Conservation (phyloP, 2,797 vertebrate species). For the Nasua narica region DNA sequence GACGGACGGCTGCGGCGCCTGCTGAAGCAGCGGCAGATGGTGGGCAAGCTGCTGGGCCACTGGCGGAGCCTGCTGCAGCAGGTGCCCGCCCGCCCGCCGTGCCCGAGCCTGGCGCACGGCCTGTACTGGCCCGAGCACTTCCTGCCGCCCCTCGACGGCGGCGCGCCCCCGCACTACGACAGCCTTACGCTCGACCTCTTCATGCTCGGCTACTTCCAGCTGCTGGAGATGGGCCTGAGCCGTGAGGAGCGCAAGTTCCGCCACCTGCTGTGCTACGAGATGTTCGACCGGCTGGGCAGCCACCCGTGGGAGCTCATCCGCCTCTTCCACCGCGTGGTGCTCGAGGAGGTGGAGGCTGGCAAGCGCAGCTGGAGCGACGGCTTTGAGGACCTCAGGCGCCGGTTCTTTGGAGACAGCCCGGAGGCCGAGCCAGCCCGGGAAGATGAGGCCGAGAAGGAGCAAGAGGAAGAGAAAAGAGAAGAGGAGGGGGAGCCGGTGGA, state of each 20-base stretch:
- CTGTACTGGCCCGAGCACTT: conserved; percentile 98
- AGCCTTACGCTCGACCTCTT: conserved; percentile 96
- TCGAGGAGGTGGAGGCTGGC: conserved; percentile 91
- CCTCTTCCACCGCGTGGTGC: conserved; percentile 92
- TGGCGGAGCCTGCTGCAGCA: conserved; percentile 93
- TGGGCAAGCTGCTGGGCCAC: conserved; percentile 91
- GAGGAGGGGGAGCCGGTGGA: neutral
- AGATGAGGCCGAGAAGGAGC: conserved; percentile 47
- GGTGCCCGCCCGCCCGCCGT: conserved; percentile 89
- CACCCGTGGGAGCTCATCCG: conserved; percentile 94
- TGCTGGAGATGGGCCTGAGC: conserved; percentile 96
- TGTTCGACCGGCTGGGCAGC: conserved; percentile 96
- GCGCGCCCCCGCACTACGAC: conserved; percentile 88
- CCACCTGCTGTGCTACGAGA: conserved; percentile 97
- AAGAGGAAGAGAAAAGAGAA: neutral
- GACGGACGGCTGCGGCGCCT: conserved; percentile 89
- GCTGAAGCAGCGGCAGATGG: conserved; percentile 91
- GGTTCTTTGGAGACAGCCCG: conserved; percentile 89
- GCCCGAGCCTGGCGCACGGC: conserved; percentile 87
- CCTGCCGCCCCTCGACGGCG: conserved; percentile 89
- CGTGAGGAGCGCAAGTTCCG: conserved; percentile 94
- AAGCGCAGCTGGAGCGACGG: conserved; percentile 90
- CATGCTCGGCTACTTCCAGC: conserved; percentile 98
- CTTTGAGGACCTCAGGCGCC: conserved; percentile 93
- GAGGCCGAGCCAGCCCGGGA: neutral